Conservation (phyloP, 2,888 invertebrate species). For the Colostygia pectinataria region DNA sequence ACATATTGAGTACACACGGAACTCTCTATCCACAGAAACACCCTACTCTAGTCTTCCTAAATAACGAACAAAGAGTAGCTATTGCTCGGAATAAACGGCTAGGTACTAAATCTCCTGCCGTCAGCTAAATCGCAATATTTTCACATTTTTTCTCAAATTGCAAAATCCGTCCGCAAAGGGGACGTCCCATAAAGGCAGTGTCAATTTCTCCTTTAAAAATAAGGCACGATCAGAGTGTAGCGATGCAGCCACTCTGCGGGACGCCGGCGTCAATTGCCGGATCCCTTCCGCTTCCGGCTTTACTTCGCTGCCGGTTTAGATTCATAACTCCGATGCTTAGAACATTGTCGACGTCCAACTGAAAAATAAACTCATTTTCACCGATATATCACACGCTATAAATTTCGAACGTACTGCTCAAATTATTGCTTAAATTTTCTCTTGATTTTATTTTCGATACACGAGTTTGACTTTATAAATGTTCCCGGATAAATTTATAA, state of each 20-base stretch:
- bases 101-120: slow-evolving; percentile 24
- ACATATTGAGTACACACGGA: too few relatives aligned
- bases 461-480: slow-evolving; percentile 42
- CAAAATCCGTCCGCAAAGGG: slow-evolving; percentile 26
- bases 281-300: slow-evolving; percentile 74
- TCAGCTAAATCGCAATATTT: slow-evolving; percentile 21
- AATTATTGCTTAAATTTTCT: slow-evolving; percentile 26
- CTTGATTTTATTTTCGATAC: slow-evolving; percentile 35
- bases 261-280: slow-evolving; percentile 70
- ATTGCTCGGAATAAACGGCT: slow-evolving; percentile 19
- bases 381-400: slow-evolving; percentile 47
- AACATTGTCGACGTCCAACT: slow-evolving; percentile 58
- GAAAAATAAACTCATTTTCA: slow-evolving; percentile 58
- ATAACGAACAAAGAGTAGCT: slow-evolving; percentile 11
- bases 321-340: slow-evolving; percentile 63
- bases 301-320: slow-evolving; percentile 61
- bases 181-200: slow-evolving; percentile 45
- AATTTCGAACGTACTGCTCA: slow-evolving; percentile 22
- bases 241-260: slow-evolving; percentile 59
- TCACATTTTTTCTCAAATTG: slow-evolving; percentile 29
- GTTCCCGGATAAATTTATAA: slow-evolving; percentile 42
- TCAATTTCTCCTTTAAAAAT: slow-evolving; percentile 51
- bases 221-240: slow-evolving; percentile 47
- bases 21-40: not conserved
- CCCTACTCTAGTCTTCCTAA: slow-evolving; percentile 2